Conservation (phyloP, 2,888 invertebrate species). For the Odontomyia ornata region DNA sequence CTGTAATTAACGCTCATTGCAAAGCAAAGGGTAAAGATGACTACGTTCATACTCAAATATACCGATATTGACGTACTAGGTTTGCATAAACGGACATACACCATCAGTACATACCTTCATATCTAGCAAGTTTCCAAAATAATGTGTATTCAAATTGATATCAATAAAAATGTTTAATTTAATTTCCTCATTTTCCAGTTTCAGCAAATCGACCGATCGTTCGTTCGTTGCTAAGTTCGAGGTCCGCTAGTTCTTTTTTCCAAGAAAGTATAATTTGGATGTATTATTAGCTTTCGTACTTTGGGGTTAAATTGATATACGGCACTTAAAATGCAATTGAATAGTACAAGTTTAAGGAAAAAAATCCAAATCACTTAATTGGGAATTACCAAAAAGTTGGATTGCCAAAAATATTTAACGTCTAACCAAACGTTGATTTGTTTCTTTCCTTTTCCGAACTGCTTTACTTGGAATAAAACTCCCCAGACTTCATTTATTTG, state of each 20-base stretch:
- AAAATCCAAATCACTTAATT: conserved; percentile 4
- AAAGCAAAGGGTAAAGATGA: conserved; percentile 12
- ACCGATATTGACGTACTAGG: too few species aligned
- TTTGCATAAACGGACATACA: background rate
- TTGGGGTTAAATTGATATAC: background rate
- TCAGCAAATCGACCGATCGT: background rate
- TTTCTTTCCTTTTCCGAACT: background rate
- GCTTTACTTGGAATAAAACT: background rate
- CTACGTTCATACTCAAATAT: background rate
- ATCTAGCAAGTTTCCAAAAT: conserved; percentile 9
- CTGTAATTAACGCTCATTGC: conserved; percentile 30
- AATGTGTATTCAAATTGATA: conserved; percentile 37
- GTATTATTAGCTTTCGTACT: background rate
- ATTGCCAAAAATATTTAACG: background rate
- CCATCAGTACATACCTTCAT: background rate
- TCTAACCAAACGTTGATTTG: background rate
- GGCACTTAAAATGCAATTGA: conserved; percentile 4
- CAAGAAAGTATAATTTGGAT: background rate
- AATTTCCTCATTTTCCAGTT: conserved; percentile 25
- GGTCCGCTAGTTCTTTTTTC: background rate
- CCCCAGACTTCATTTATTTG: background rate
- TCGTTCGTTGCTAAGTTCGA: background rate
- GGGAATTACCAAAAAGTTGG: background rate
- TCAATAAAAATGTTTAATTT: conserved; percentile 41
- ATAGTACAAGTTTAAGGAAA: background rate